These are phyloP conservation scores for Aptenodytes patagonicus DNA, from an alignment of 2,113 vertebrate genomes.

Conservation along the genomic window DNA sequence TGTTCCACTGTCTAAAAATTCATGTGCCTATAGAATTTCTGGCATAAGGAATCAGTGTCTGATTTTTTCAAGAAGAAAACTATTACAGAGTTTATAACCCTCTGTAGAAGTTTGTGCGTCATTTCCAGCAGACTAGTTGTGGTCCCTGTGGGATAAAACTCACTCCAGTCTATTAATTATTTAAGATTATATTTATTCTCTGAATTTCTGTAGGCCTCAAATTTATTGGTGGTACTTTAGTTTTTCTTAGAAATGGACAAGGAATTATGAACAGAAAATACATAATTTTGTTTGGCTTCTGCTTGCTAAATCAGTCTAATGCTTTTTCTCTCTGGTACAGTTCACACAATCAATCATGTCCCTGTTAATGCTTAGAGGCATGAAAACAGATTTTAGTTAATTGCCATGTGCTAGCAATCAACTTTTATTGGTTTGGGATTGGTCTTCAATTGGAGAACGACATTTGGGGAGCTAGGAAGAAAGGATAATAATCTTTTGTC, in stretches of 20 bases:
- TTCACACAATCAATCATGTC: neutral
- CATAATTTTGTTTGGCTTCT: neutral
- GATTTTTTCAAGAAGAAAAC: neutral
- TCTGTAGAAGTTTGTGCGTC: neutral
- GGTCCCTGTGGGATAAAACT: neutral
- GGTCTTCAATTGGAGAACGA: neutral
- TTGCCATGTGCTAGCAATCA: conserved; percentile 2
- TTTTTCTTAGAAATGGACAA: neutral
- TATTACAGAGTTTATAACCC: neutral
- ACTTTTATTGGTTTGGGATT: neutral
- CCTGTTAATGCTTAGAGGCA: neutral
- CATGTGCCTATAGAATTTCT: neutral
- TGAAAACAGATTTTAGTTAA: conserved; percentile 36
- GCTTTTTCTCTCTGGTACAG: neutral
- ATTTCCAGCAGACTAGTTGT: neutral
- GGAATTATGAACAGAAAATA: neutral
- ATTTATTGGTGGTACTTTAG: neutral
- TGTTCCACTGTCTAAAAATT: neutral
- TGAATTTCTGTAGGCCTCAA: neutral
- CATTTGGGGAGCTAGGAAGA: neutral
- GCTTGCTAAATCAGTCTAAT: neutral
- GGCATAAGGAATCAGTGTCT: neutral
- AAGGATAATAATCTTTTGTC: neutral
- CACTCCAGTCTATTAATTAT: neutral
- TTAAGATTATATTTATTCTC: neutral